phyloP scores from a whole-genome alignment of 2,113 vertebrate genomes.

The Rhegmatorhina hoffmannsi region DNA sequence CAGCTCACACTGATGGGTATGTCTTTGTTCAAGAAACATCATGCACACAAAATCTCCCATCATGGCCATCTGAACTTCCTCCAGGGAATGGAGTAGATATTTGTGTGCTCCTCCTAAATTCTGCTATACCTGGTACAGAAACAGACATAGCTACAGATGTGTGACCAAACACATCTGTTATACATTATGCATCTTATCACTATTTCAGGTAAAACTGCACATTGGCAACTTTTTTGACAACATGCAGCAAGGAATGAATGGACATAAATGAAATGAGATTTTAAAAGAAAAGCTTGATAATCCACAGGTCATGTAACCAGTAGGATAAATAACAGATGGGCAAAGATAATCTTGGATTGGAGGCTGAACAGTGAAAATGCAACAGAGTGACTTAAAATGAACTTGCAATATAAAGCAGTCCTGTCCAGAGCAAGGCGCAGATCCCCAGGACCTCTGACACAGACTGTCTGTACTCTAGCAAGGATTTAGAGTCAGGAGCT shows the following conservation, averaged over 20 bases:
- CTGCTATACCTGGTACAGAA: neutral
- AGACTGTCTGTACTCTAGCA: neutral
- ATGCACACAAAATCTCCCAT: neutral
- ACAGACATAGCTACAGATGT: neutral
- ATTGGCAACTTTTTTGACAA: neutral
- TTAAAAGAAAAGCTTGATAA: conserved; percentile 35
- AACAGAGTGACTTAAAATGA: conserved; percentile 20
- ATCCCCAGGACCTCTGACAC: neutral
- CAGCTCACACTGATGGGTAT: neutral
- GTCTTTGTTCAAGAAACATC: neutral
- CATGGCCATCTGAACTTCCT: neutral
- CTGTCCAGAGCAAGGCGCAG: neutral
- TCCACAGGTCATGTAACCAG: conserved; percentile 15
- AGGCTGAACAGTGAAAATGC: conserved; percentile 19
- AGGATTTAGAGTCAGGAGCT: neutral
- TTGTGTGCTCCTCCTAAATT: neutral
- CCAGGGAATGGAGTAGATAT: neutral
- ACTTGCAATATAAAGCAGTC: neutral
- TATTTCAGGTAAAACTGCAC: neutral
- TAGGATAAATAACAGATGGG: conserved; percentile 65
- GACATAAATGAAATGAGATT: neutral
- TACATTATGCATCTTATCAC: neutral
- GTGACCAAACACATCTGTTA: neutral
- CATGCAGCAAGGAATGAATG: neutral
- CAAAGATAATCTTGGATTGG: conserved; percentile 55